Evolutionary conservation across 1,140 invertebrate species (phyloP).

Genomic region (Bombyx mandarina): DNA sequence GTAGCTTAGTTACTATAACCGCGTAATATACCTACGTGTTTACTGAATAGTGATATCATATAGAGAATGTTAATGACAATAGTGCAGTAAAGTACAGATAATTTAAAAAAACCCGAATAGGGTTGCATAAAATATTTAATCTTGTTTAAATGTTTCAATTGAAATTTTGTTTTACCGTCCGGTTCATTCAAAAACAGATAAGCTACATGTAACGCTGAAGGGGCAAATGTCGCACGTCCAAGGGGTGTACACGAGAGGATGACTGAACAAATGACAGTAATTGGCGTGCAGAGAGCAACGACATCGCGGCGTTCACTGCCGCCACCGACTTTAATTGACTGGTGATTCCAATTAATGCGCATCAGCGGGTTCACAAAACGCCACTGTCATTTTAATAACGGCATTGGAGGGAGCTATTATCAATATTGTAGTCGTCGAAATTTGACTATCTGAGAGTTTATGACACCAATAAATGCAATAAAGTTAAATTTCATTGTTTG

Average conservation of each 20-base stretch:
- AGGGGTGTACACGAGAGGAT: constrained; percentile 18
- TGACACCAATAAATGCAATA: constrained; percentile 63
- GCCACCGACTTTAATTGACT: constrained; percentile 52
- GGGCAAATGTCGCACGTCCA: too few species aligned
- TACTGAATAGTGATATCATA: too few species aligned
- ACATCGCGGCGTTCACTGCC: constrained; percentile 27
- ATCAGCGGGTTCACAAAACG: constrained; percentile 47
- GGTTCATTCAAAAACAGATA: too few species aligned
- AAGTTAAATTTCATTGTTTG: constrained; percentile 63
- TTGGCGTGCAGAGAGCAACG: constrained; percentile 43
- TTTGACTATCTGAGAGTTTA: constrained; percentile 59
- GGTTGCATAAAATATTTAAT: too few species aligned
- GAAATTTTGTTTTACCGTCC: too few species aligned
- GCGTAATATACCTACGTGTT: neutral
- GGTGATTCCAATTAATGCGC: constrained; percentile 60
- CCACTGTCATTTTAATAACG: constrained; percentile 41
- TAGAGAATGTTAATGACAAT: too few species aligned
- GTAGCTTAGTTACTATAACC: constrained; percentile 10
- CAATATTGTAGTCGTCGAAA: constrained; percentile 57
- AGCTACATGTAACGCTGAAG: too few species aligned
- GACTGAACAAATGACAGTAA: constrained; percentile 55
- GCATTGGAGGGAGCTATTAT: constrained; percentile 49
- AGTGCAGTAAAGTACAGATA: too few species aligned
- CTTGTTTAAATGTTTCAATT: too few species aligned
- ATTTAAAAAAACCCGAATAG: too few species aligned